These are phyloP conservation scores for Drosophila saltans DNA, from an alignment of 1,140 invertebrate species.

Conservation along the genomic window DNA sequence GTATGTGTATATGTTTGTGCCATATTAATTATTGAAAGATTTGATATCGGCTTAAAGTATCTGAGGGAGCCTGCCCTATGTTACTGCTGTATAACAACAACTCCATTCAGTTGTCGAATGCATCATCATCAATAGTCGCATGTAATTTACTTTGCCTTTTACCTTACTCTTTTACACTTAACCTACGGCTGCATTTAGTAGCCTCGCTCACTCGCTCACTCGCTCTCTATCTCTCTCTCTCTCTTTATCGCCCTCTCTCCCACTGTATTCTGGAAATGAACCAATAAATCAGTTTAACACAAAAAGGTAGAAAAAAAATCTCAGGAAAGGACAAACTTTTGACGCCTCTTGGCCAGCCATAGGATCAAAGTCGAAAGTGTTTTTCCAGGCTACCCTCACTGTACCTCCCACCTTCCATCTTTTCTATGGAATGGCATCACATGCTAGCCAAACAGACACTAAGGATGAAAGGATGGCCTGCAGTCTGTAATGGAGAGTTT, in stretches of 20 bases:
- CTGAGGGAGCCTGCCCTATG: conserved; percentile 26
- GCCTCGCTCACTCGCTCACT: conserved; percentile 23
- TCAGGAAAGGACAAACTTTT: conserved; percentile 65
- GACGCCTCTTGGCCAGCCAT: conserved; percentile 45
- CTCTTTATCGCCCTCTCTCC: conserved; percentile 1
- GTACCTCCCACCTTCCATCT: background rate
- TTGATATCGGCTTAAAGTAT: conserved; percentile 79
- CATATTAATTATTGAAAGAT: conserved; percentile 80
- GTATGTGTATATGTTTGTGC: conserved; percentile 33
- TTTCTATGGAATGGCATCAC: background rate
- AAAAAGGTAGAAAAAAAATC: conserved; percentile 33
- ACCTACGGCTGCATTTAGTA: conserved; percentile 41
- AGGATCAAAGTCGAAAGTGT: conserved; percentile 61
- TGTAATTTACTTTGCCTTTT: conserved; percentile 44
- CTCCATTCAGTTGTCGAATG: conserved; percentile 72
- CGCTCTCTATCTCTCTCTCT: conserved; percentile 30
- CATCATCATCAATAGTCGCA: conserved; percentile 59
- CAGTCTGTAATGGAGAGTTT: conserved; percentile 7
- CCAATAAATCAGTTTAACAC: conserved; percentile 77
- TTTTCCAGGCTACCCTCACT: conserved; percentile 27
- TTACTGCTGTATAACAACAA: conserved; percentile 51
- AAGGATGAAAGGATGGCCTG: background rate
- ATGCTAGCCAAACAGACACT: background rate
- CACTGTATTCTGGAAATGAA: conserved; percentile 55
- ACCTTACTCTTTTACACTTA: conserved; percentile 46